Conservation (phyloP, 2,113 vertebrate genomes). For the Natator depressus region DNA sequence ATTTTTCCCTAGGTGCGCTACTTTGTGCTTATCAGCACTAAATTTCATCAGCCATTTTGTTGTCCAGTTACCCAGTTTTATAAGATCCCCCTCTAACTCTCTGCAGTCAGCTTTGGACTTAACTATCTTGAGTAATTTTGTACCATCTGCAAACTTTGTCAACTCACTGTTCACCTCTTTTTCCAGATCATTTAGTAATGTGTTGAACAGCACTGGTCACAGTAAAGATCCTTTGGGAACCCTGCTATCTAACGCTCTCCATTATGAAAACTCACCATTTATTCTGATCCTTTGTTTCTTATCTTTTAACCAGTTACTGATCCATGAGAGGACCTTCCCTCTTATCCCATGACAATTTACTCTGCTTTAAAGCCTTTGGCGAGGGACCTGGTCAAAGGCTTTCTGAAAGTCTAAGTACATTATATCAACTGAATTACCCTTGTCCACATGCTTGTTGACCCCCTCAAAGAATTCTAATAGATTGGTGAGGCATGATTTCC, state of each 20-base stretch:
- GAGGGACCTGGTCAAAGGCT: neutral
- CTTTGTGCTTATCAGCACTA: neutral
- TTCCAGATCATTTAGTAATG: neutral
- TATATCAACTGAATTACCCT: neutral
- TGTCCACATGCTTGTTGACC: neutral
- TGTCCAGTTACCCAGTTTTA: neutral
- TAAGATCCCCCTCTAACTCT: neutral
- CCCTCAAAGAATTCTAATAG: neutral
- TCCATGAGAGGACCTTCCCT: neutral
- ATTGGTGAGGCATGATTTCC: neutral
- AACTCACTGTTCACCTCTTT: neutral
- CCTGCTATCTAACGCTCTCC: neutral
- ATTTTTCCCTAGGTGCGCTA: neutral
- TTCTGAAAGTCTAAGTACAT: neutral
- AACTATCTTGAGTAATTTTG: neutral
- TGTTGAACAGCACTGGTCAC: neutral
- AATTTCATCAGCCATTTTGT: neutral
- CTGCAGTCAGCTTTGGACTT: neutral
- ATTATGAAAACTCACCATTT: neutral
- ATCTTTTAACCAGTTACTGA: neutral
- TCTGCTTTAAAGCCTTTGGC: neutral
- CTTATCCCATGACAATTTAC: neutral
- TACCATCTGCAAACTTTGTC: neutral
- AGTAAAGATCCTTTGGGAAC: neutral
- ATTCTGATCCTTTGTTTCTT: neutral